Evolutionary conservation across 1,140 invertebrate species (phyloP), one percentile per base, ranked within the genome.

Genomic region (Galleria mellonella): DNA sequence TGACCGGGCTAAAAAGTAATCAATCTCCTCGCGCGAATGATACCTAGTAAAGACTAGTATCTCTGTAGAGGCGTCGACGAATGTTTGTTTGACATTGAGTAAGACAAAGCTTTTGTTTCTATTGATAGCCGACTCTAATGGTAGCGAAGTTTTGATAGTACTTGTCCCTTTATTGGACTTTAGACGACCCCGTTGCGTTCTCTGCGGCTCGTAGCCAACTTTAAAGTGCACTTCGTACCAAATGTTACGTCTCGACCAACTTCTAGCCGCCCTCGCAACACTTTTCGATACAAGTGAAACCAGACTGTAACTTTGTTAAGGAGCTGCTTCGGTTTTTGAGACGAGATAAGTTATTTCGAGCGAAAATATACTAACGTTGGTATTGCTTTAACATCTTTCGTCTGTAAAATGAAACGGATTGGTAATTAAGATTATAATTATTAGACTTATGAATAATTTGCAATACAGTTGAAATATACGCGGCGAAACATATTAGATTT

Each of bases 181-280:
- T 1, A 32, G 15, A 13, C 28, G 39, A 13, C 29, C 27, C 27
- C 12, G 12, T 37, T 28, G 31, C 11, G 13, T 32, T 23, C 17
- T 23, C 29, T 15, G 39, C 13, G 39, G 30, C 29, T 41, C 39
- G 28, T 41, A 37, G 11, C 29, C 29, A 29, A 41, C 28, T 41
- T 40, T 41, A 41, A 41, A 41, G 39, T 41, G 39, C 39, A 41
- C 39, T 41, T 32, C 30, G 13, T 15, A 12, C 28, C 39, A 41
- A 41, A 41, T 41, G 39, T 32, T 41, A 32, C 39, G 13, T 10
- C 39, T 29, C 17, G 2, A 23, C 39, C 12, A 41, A 41, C 23
- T 41, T 41, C 7, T 5, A 37, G 6, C 39, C 31, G 39, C n/a
- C 37, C 27, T 6, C 17, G 15, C 12, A 17, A 32, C 28, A 41